These are phyloP conservation scores for Styela plicata DNA, from an alignment of 23 tunicate genomes.

Conservation along the genomic window DNA sequence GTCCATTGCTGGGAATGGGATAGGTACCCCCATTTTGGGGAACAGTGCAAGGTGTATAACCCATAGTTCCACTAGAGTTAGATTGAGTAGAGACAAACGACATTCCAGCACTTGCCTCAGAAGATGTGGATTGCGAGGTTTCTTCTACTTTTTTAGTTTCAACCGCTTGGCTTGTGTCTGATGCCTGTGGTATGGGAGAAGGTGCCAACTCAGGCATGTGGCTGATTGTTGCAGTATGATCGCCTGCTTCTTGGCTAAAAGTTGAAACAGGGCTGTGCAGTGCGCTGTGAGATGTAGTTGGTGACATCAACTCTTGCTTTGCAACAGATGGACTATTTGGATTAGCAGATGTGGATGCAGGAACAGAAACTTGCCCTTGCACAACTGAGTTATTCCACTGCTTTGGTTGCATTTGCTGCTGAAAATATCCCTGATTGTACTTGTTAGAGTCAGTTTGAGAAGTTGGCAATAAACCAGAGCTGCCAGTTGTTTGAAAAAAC, in stretches of 20 bases:
- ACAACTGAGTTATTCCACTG: background rate
- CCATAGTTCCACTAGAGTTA: background rate
- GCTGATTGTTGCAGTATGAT: background rate
- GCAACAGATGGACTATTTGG: background rate
- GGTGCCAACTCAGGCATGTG: conserved; percentile 15
- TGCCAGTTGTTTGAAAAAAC: background rate
- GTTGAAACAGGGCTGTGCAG: conserved; percentile 5
- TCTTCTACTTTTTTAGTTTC: background rate
- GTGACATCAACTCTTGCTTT: background rate
- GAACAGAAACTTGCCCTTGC: background rate
- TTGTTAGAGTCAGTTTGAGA: background rate
- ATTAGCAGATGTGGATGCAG: background rate
- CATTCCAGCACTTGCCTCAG: background rate
- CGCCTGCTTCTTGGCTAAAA: background rate
- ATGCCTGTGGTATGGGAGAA: background rate
- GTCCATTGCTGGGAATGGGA: conserved; percentile 22
- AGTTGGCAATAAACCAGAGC: background rate
- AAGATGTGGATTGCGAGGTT: background rate
- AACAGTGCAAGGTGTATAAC: background rate
- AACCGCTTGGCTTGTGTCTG: background rate
- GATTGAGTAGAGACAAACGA: background rate
- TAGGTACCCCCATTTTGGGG: background rate
- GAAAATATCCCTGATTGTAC: no score
- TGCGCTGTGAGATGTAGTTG: background rate
- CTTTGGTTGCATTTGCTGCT: background rate